Evolutionary conservation across 2,888 invertebrate species (phyloP).

Genomic region (Drosophila subquinaria): DNA sequence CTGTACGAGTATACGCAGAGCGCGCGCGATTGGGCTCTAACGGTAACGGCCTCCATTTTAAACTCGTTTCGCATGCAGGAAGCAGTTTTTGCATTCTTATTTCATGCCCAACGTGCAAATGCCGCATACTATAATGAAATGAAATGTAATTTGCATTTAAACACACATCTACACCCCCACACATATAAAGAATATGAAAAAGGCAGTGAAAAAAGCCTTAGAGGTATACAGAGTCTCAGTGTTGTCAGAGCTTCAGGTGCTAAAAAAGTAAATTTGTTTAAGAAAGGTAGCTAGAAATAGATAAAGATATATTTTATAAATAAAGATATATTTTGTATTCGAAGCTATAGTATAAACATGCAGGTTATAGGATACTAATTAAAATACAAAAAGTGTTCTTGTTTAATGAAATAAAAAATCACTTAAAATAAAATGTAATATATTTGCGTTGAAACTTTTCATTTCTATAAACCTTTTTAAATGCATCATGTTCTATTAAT

Average conservation of each 20-base stretch:
- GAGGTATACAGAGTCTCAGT: constrained; percentile 17
- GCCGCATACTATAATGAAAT: constrained; percentile 76
- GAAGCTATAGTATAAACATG: too few relatives aligned
- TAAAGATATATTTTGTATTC: too few relatives aligned
- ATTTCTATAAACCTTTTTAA: too few relatives aligned
- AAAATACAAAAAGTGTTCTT: too few relatives aligned
- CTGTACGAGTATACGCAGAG: constrained; percentile 39
- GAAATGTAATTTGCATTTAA: constrained; percentile 79
- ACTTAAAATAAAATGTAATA: too few relatives aligned
- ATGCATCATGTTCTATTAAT: too few relatives aligned
- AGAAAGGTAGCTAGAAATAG: background rate
- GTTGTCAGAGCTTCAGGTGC: background rate
- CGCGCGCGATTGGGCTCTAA: constrained; percentile 39
- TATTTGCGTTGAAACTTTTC: too few relatives aligned
- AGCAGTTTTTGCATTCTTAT: constrained; percentile 67
- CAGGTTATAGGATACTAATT: too few relatives aligned
- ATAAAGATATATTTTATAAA: too few relatives aligned
- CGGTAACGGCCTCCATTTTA: constrained; percentile 78
- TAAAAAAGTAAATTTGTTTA: background rate
- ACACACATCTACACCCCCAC: constrained; percentile 49
- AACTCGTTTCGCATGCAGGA: constrained; percentile 71
- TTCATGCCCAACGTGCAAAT: constrained; percentile 69
- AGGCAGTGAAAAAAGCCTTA: constrained; percentile 29
- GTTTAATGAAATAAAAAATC: too few relatives aligned
- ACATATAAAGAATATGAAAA: constrained; percentile 6